These are phyloP conservation scores for Microplitis mediator DNA, from an alignment of 1,140 invertebrate species.

Conservation along the genomic window DNA sequence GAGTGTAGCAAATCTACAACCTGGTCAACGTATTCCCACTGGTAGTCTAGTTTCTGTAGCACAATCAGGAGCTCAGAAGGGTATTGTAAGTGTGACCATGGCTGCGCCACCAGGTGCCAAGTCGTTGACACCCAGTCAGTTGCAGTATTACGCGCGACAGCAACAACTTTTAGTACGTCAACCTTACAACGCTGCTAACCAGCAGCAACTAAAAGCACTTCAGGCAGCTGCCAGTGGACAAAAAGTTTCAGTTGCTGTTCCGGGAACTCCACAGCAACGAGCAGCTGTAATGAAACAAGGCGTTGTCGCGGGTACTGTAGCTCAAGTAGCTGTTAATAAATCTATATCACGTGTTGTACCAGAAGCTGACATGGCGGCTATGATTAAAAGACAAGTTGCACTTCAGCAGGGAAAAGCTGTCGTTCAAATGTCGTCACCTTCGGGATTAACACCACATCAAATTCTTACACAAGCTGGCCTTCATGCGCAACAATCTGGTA, in stretches of 20 bases:
- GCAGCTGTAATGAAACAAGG: slow-evolving; percentile 57
- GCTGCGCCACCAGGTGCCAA: slow-evolving; percentile 56
- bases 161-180: slow-evolving; percentile 40
- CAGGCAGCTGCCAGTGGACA: slow-evolving; percentile 48
- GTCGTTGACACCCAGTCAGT: slow-evolving; percentile 63
- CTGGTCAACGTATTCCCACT: slow-evolving; percentile 48
- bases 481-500: slow-evolving; percentile 61
- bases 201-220: slow-evolving; percentile 44
- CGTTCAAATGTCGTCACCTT: slow-evolving; percentile 57
- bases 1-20: slow-evolving; percentile 51
- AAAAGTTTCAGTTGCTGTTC: slow-evolving; percentile 53
- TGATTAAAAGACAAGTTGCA: slow-evolving; percentile 72
- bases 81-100: slow-evolving; percentile 52
- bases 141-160: slow-evolving; percentile 61
- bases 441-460: slow-evolving; percentile 61
- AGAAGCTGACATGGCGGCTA: slow-evolving; percentile 73
- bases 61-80: slow-evolving; percentile 51
- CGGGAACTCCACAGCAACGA: slow-evolving; percentile 44
- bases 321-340: slow-evolving; percentile 56
- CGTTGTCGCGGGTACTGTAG: slow-evolving; percentile 54
- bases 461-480: slow-evolving; percentile 66
- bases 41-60: slow-evolving; percentile 49
- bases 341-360: slow-evolving; percentile 67
- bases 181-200: too few species aligned
- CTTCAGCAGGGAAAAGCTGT: slow-evolving; percentile 63